Evolutionary conservation across 2,888 invertebrate species (phyloP), one percentile per base, ranked within the genome.

Genomic region (Andrena fulva): DNA sequence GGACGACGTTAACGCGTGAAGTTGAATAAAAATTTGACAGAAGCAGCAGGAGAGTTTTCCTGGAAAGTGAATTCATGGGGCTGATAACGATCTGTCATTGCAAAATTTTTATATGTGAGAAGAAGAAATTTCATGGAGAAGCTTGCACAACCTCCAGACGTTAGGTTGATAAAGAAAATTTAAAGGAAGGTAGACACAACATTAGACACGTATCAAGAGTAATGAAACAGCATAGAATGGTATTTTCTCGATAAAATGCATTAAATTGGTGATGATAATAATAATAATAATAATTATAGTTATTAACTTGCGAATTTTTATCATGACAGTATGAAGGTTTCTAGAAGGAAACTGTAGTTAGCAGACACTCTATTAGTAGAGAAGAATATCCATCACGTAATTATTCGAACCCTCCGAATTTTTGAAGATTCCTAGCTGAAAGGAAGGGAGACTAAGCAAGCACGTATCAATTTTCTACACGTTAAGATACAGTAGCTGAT

Each of bases 401-500:
- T 20, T 54, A n/a, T 20, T 54, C 54, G 54, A 54, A 54, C 54
- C 20, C 54, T 20, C 52, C 8, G 52, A 56, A 56, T 20, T 56
- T 56, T 56, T 27, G 27, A 42, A 42, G 24, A 31, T 24, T 31
- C 52, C 54, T 24, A 29, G 24, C 1, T 10, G 2, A 1, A 20
- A 6, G 20, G 42, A 42, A 12, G 29, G 2, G 24, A 16, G 12
- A 56, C 31, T 7, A 16, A 4, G 7, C 5, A 52, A 59, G 31
- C 10, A 29, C 29, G 24, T 50, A 63, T 50, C 24, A 64, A 12
- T 63, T 31, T 27, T 10, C 27, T 70, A 42, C 54, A 24, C 24
- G n/a, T 12, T 54, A 35, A 63, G 56, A 42, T 68, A 63, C 48
- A 62, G 48, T 64, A 56, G 31, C 29, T 60, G 54, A 62, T 80